Evolutionary conservation across 1,140 invertebrate genomes (phyloP).

Genomic region (Aphelenchoides fujianensis): DNA sequence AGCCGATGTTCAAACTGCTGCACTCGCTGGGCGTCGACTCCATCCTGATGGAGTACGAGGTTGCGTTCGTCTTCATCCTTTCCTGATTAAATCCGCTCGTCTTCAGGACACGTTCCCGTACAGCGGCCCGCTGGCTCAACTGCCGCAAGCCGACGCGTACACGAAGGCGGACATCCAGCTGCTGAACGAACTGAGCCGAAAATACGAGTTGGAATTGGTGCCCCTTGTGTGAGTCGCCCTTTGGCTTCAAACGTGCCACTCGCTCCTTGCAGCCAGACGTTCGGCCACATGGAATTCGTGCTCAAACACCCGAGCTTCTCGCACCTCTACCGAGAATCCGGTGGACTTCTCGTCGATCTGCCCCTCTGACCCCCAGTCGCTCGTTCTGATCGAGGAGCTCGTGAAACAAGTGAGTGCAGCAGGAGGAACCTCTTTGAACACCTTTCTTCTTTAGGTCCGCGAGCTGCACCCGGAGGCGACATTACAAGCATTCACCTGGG

Average conservation of each 20-base stretch:
- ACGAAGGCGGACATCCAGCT: slow-evolving; percentile 70
- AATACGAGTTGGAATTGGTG: slow-evolving; percentile 75
- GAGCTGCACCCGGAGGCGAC: slow-evolving; percentile 62
- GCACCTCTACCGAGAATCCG: slow-evolving; percentile 65
- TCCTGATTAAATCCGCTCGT: too few relatives aligned
- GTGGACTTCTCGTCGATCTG: slow-evolving; percentile 64
- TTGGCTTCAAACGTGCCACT: neutral
- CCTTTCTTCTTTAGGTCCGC: slow-evolving; percentile 59
- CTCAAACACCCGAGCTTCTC: slow-evolving; percentile 58
- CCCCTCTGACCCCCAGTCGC: slow-evolving; percentile 64
- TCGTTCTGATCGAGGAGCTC: slow-evolving; percentile 66
- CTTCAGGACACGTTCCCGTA: slow-evolving; percentile 79
- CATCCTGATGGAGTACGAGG: slow-evolving; percentile 91
- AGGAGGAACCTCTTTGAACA: slow-evolving; percentile 1
- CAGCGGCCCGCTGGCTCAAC: slow-evolving; percentile 68
- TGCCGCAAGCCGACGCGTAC: slow-evolving; percentile 77
- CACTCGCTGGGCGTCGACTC: slow-evolving; percentile 79
- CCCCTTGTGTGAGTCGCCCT: slow-evolving; percentile 73
- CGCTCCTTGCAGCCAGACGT: slow-evolving; percentile 71
- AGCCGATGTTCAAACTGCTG: slow-evolving; percentile 73
- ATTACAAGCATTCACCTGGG: slow-evolving; percentile 67
- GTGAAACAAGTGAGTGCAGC: slow-evolving; percentile 65
- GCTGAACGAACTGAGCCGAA: slow-evolving; percentile 63
- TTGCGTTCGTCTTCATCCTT: too few relatives aligned
- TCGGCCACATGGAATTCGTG: slow-evolving; percentile 79